Evolutionary conservation across 2,888 invertebrate species (phyloP).

Genomic region (Tigriopus californicus): DNA sequence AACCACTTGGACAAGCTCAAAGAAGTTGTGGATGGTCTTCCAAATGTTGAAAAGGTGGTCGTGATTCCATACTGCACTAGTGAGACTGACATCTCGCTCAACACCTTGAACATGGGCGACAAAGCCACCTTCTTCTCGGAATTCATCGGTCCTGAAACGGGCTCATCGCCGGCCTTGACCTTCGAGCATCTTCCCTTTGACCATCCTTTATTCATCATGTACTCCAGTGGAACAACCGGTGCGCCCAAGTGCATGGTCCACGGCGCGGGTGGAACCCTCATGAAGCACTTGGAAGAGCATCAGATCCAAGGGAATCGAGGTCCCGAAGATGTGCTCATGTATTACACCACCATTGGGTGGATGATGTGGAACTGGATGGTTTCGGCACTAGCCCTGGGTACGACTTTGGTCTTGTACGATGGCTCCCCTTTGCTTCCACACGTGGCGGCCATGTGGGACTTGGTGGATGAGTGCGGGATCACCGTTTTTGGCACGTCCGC

Average conservation of each 20-base stretch:
- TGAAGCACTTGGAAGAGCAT: constrained; percentile 38
- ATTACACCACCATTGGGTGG: constrained; percentile 39
- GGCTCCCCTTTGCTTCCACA: constrained; percentile 34
- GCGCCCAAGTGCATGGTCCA: constrained; percentile 39
- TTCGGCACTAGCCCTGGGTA: constrained; percentile 27
- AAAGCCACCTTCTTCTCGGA: neutral
- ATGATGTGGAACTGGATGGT: constrained; percentile 43
- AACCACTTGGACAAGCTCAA: constrained; percentile 32
- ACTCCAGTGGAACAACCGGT: constrained; percentile 39
- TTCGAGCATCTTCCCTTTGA: constrained; percentile 36
- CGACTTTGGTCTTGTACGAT: constrained; percentile 34
- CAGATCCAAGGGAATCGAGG: constrained; percentile 32
- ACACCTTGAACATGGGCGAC: neutral
- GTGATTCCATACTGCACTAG: constrained; percentile 18
- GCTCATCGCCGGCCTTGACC: constrained; percentile 12
- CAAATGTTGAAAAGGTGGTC: constrained; percentile 19
- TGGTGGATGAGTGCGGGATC: constrained; percentile 30
- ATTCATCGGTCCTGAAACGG: neutral
- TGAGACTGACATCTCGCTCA: neutral
- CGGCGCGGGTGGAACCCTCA: constrained; percentile 33
- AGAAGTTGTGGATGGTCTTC: constrained; percentile 27
- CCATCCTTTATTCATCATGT: constrained; percentile 37
- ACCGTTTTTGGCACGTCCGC: constrained; percentile 37
- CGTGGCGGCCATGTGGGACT: constrained; percentile 31
- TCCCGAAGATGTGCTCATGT: constrained; percentile 32